Evolutionary conservation across 1,140 invertebrate genomes (phyloP), one percentile per base, ranked within the genome.

Genomic region (Eciton burchellii): DNA sequence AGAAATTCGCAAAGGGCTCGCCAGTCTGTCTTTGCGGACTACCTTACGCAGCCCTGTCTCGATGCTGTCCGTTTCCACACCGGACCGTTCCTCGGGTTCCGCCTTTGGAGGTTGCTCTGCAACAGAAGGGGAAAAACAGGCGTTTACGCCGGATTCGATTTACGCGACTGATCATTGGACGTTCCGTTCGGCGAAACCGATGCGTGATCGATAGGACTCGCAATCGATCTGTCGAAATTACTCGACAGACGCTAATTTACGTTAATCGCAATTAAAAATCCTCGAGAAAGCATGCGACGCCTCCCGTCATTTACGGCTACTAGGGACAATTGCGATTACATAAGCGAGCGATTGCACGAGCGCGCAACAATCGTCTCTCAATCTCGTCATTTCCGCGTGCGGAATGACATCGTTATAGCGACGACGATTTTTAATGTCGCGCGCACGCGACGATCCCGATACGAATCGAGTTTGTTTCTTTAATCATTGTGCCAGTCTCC

Each of bases 41-140:
- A 76, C 63, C 91, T 96, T 96, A n/a, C 96, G 93, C 0, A 97
- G 92, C 14, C 96, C 96, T 1, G 96, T 95, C 84, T 95, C 95
- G 79, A 95, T 95, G 81, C 95, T 96, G 12, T 96, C 95, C 84
- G 96, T 96, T 60, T 96, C 95, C 14, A 95, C 95, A 70, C 95
- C 95, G 54, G 91, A 95, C 90, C 94, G 94, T 87, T 94, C 91
- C 63, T 94, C 95, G 82, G 87, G 88, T 89, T 86, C 93, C 45
- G 79, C 81, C 82, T 90, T 92, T 26, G 85, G 89, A 88, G 92
- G 88, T 93, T 93, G 92, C 88, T 93, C 91, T 93, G 90, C 0
- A 91, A 91, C 76, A 84, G 41, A 0, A 59, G 59, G 54, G 5
- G 41, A 8, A 2, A 54, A 76, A 5, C 45, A 21, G 21, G 21